Evolutionary conservation across 2,888 invertebrate genomes (phyloP).

Genomic region (Helicoverpa assulta): DNA sequence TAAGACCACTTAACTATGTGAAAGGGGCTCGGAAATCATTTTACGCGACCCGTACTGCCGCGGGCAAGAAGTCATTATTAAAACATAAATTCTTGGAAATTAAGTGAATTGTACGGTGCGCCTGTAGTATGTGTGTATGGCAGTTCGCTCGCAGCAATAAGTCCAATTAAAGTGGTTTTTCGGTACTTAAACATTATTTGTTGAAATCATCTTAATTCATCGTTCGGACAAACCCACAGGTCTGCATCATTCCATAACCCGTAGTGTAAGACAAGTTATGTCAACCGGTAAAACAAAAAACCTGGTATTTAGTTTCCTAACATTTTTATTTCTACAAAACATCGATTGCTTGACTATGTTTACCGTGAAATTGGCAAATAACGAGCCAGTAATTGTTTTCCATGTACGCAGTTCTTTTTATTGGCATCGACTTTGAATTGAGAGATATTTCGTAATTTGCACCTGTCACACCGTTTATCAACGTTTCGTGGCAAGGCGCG

Average conservation of each 20-base stretch:
- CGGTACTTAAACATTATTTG: not conserved
- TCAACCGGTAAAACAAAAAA: constrained; percentile 1
- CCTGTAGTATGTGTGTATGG: constrained; percentile 19
- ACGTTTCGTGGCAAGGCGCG: constrained; percentile 34
- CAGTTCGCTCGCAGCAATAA: constrained; percentile 15
- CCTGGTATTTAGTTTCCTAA: constrained; percentile 20
- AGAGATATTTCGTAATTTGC: constrained; percentile 52
- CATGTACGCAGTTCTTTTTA: constrained; percentile 7
- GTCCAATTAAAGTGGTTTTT: constrained; percentile 18
- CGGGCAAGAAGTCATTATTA: constrained; percentile 43
- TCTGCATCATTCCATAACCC: constrained; percentile 8
- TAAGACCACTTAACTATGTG: constrained; percentile 30
- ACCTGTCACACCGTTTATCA: constrained; percentile 51
- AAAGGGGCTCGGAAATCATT: constrained; percentile 33
- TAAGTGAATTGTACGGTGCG: constrained; percentile 39
- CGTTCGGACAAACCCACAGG: not conserved
- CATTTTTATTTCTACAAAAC: constrained; percentile 27
- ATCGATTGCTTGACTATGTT: constrained; percentile 26
- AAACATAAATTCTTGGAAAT: constrained; percentile 46
- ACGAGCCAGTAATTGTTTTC: constrained; percentile 30
- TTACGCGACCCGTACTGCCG: constrained; percentile 37
- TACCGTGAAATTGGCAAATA: constrained; percentile 21
- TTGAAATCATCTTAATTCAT: not conserved
- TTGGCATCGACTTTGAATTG: constrained; percentile 38
- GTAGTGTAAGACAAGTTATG: not conserved